Percentiles rank a stretch among this genome's conserved stretches.
phyloP scores from a whole-genome alignment of 2,888 invertebrate genomes.

The Parascotia fuliginaria region DNA sequence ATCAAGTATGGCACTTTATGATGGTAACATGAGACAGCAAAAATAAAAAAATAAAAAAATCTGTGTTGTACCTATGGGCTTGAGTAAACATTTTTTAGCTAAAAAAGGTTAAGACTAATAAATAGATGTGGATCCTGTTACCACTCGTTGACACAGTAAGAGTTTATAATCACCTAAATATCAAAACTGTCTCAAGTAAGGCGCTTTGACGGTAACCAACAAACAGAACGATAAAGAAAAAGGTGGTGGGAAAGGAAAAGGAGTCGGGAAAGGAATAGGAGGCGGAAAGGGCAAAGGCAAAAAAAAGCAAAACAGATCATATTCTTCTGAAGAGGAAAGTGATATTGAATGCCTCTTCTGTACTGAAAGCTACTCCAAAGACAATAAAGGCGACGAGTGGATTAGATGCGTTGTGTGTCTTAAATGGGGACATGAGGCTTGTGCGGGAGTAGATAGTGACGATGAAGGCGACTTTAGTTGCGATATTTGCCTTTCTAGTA shows the following conservation, averaged over 20 bases:
- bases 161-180: too few species aligned
- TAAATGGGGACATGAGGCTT: constrained; percentile 19
- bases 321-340: constrained; percentile 5
- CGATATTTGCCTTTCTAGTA: neutral
- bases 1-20: too few species aligned
- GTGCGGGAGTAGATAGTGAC: constrained; percentile 16
- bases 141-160: too few species aligned
- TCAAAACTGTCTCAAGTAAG: too few species aligned
- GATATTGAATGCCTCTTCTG: constrained; percentile 19
- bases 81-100: too few species aligned
- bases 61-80: too few species aligned
- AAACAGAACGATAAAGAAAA: constrained; percentile 2
- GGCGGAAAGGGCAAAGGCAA: constrained; percentile 2
- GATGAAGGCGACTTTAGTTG: constrained; percentile 12
- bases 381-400: constrained; percentile 9
- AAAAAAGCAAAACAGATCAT: constrained; percentile 5
- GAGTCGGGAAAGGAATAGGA: constrained; percentile 9
- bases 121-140: too few species aligned
- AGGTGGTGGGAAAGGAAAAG: constrained; percentile 1
- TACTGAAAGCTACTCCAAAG: constrained; percentile 16
- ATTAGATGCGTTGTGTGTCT: constrained; percentile 10
- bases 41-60: too few species aligned
- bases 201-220: constrained; percentile 3
- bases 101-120: too few species aligned
- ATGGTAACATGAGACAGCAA: too few species aligned